Conservation (phyloP, 2,888 invertebrate species). For the Ennomos erosarius region DNA sequence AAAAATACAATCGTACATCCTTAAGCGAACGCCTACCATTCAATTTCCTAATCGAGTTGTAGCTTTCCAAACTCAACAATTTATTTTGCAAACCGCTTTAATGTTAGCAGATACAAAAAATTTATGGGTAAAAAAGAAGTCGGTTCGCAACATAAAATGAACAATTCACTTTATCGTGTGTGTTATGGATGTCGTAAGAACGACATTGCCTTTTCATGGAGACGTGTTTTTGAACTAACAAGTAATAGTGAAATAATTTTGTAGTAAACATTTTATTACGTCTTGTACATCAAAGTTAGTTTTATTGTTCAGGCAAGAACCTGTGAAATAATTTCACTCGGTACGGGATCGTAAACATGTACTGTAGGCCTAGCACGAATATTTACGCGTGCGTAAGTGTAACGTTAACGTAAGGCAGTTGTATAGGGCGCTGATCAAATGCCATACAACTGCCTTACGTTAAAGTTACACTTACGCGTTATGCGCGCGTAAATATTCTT, state of each 20-base stretch:
- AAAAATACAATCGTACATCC: too few relatives aligned
- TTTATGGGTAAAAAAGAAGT: constrained; percentile 26
- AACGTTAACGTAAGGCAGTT: too few relatives aligned
- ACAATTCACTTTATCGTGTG: constrained; percentile 32
- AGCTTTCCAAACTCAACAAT: constrained; percentile 20
- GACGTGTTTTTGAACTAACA: constrained; percentile 17
- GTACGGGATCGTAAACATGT: too few relatives aligned
- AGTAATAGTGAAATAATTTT: constrained; percentile 13
- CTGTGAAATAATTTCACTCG: not conserved
- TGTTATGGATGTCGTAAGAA: constrained; percentile 26
- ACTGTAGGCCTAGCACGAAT: too few relatives aligned
- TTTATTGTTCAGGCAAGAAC: not conserved
- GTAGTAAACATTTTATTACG: constrained; percentile 2
- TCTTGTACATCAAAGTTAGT: not conserved
- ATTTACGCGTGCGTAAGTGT: too few relatives aligned
- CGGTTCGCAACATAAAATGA: constrained; percentile 25
- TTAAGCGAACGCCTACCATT: not conserved
- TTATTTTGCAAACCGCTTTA: constrained; percentile 28
- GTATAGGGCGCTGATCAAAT: too few relatives aligned
- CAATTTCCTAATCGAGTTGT: constrained; percentile 23
- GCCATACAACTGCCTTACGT: too few relatives aligned
- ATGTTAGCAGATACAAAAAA: constrained; percentile 29
- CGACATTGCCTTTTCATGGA: constrained; percentile 11
- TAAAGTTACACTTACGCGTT: too few relatives aligned
- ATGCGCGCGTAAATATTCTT: too few relatives aligned